Base-by-base conservation (phyloP, 2,888 invertebrate genomes). In the Caenorhabditis afra region DNA sequence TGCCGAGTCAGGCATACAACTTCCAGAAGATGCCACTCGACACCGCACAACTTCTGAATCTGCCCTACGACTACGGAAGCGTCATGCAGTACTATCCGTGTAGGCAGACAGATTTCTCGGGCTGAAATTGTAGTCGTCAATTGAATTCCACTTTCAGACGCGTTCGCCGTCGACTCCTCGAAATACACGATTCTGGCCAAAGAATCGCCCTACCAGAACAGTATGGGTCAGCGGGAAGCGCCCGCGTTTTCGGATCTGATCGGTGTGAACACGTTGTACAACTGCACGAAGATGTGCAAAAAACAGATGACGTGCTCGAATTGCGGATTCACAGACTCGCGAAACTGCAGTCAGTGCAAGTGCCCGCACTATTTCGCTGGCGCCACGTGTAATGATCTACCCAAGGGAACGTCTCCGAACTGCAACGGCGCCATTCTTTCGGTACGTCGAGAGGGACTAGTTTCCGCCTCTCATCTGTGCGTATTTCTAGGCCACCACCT, bases 1-100 rank as follows among this genome's bases (percentile, higher is more conserved):
- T 76, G 14, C 70, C 79, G 2, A 52, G 57, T 16, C 74, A 73
- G 8, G 61, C 47, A 4, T 75, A 83, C 52, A 83, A 83, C 37
- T 83, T 83, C 41, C 68, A 75, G 10, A 81, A 83, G 52, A 68
- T 79, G 79, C 64, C 81, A 0, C 0, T 59, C 16, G 61, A 47
- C 29, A 58, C 70, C 20, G 76, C 79, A 5, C 77, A 73, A 35
- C 59, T 79, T 16, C 44, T 81, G 41, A 68, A 66, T 16, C 11
- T 77, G 3, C 61, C 65, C 2, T 85, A 81, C 71, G 83, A 85
- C 39, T 81, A 80, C 18, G 85, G 85, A 53, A 83, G 82, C 71
- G 83, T 85, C 16, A 85, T 85, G 85, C 82, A 85, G 62, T 85
- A 85, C 65, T 75, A 50, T 64, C 74, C 74, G 49, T 79, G 74